These are phyloP conservation scores for Herpailurus yagouaroundi DNA, from an alignment of 2,113 vertebrate genomes.

Conservation along the genomic window DNA sequence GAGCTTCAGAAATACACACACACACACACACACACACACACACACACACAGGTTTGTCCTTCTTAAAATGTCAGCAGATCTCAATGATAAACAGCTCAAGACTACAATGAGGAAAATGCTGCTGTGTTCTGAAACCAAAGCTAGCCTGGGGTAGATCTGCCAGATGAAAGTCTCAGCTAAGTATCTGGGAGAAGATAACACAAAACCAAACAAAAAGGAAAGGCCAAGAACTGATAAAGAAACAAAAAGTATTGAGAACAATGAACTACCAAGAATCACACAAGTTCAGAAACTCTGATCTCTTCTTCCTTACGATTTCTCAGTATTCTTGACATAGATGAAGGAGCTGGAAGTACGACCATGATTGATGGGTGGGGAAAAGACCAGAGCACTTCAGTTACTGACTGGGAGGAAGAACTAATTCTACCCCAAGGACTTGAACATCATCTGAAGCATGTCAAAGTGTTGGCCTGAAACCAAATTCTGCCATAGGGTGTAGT, in stretches of 20 bases:
- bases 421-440: neutral
- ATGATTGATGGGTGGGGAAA: neutral
- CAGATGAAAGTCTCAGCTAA: neutral
- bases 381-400: neutral
- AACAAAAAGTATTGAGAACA: neutral
- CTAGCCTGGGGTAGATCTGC: neutral
- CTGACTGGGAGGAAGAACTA: neutral
- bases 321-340: neutral
- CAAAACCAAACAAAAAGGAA: neutral
- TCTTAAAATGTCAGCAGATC: conserved; percentile 20
- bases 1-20: neutral
- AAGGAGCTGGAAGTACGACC: neutral
- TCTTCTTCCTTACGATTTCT: neutral
- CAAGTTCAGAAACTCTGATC: neutral
- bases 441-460: neutral
- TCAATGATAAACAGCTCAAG: conserved; percentile 32
- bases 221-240: neutral
- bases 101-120: neutral
- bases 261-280: neutral
- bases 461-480: neutral
- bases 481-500: neutral
- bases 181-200: neutral
- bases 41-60: neutral
- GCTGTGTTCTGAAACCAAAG: conserved; percentile 8
- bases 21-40: neutral